Percentiles rank a stretch among this genome's conserved stretches.
phyloP scores from a whole-genome alignment of 2,888 invertebrate genomes.

The Melieria crassipennis region DNA sequence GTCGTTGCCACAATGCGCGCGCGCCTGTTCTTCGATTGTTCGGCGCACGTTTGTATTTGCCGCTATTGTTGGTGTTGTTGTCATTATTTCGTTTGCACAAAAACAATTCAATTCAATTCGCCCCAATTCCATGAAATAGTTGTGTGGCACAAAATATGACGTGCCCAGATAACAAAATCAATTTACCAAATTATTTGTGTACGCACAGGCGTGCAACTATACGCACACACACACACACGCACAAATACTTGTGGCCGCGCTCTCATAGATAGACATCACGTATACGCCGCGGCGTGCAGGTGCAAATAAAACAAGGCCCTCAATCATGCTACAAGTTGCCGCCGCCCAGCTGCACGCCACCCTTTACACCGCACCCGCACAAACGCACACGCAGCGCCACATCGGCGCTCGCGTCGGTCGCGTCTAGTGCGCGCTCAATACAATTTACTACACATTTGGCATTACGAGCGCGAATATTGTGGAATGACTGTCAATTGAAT shows the following conservation, averaged over 20 bases:
- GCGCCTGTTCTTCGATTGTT: neutral
- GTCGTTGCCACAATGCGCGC: neutral
- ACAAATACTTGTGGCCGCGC: neutral
- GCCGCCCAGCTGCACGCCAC: neutral
- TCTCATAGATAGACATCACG: neutral
- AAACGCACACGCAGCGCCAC: neutral
- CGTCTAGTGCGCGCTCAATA: constrained; percentile 7
- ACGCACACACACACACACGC: neutral
- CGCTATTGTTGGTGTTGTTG: constrained; percentile 17
- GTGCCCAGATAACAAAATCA: constrained; percentile 41
- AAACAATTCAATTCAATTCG: constrained; percentile 34
- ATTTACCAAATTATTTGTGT: constrained; percentile 38
- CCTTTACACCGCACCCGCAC: neutral
- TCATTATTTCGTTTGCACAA: constrained; percentile 32
- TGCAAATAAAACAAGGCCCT: constrained; percentile 1
- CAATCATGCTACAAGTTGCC: neutral
- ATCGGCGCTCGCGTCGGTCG: neutral
- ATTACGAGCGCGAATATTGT: constrained; percentile 27
- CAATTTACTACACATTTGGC: constrained; percentile 30
- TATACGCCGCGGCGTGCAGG: neutral
- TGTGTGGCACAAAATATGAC: constrained; percentile 34
- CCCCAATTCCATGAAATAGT: constrained; percentile 23
- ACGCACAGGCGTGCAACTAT: neutral
- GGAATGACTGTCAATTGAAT: constrained; percentile 38
- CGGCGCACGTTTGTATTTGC: constrained; percentile 2